A percentile compares a stretch with the other conserved stretches of the same genome.
phyloP scores from a whole-genome alignment of 2,797 vertebrate genomes.

The Rallus crepitans region DNA sequence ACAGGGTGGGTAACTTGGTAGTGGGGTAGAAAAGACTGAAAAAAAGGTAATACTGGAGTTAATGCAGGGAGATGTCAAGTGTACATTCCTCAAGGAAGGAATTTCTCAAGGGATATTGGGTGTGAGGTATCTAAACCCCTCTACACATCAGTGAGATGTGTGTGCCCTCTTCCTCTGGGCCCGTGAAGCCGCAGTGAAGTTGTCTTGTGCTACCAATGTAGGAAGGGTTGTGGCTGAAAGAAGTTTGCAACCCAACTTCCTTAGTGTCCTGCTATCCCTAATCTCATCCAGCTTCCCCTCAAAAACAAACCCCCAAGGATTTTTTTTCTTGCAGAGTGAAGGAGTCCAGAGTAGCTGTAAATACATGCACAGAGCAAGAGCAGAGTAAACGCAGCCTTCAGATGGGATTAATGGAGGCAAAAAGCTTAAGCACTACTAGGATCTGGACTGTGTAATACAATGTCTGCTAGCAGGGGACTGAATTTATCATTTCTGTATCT shows the following conservation, averaged over 20 bases:
- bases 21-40: not conserved
- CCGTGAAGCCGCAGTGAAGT: not conserved
- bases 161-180: not conserved
- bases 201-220: not conserved
- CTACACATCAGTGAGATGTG: not conserved
- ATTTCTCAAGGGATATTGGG: not conserved
- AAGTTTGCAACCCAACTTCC: not conserved
- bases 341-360: not conserved
- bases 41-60: not conserved
- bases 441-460: not conserved
- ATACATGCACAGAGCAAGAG: not conserved
- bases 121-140: not conserved
- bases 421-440: not conserved
- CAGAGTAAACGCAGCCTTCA: not conserved
- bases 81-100: not conserved
- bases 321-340: not conserved
- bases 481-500: not conserved
- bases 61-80: not conserved
- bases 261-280: not conserved
- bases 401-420: not conserved
- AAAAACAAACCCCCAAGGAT: not conserved
- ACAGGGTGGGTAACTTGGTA: not conserved
- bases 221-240: not conserved
- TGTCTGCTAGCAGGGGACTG: accelerated
- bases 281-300: not conserved